Conservation (phyloP, 2,797 vertebrate genomes). For the Decapterus maruadsi region DNA sequence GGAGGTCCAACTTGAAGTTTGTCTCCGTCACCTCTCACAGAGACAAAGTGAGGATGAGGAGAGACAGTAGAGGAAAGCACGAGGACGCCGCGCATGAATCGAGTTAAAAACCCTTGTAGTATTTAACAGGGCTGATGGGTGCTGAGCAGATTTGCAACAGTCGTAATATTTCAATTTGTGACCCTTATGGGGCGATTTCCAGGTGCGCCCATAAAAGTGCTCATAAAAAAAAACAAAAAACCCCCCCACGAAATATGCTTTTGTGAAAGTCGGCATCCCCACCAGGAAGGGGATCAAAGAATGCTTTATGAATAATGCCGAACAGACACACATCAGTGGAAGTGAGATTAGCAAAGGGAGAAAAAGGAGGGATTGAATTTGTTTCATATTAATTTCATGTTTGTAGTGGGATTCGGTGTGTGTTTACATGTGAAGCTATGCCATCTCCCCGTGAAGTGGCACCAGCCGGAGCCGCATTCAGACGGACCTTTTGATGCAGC, state of each 20-base stretch:
- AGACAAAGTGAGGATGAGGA: conserved; percentile 51
- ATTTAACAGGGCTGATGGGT: conserved; percentile 33
- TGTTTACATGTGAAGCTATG: conserved; percentile 21
- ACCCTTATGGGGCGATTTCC: conserved; percentile 61
- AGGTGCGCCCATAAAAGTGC: conserved; percentile 66
- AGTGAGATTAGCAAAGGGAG: conserved; percentile 17
- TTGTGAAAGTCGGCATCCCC: conserved; percentile 37
- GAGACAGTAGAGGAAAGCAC: conserved; percentile 3
- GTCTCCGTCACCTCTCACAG: conserved; percentile 36
- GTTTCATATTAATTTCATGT: conserved; percentile 38
- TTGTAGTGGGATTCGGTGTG: conserved; percentile 33
- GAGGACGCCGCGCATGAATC: conserved; percentile 29
- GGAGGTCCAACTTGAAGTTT: conserved; percentile 24
- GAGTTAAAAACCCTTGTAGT: conserved; percentile 28
- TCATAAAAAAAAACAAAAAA: conserved; percentile 32
- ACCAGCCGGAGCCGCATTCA: conserved; percentile 30
- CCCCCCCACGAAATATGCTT: conserved; percentile 42
- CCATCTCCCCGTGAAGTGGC: conserved; percentile 29
- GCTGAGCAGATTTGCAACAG: conserved; percentile 56
- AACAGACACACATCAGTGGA: conserved; percentile 44
- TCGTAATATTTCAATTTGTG: conserved; percentile 67
- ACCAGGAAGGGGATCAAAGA: conserved; percentile 47
- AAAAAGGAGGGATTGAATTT: conserved; percentile 19
- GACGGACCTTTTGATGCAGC: conserved; percentile 37
- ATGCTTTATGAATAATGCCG: conserved; percentile 47